Percentiles rank a stretch among this genome's conserved stretches.
Evolutionary conservation across 2,888 invertebrate species (phyloP).

Genomic region (Drosophila phalerata): DNA sequence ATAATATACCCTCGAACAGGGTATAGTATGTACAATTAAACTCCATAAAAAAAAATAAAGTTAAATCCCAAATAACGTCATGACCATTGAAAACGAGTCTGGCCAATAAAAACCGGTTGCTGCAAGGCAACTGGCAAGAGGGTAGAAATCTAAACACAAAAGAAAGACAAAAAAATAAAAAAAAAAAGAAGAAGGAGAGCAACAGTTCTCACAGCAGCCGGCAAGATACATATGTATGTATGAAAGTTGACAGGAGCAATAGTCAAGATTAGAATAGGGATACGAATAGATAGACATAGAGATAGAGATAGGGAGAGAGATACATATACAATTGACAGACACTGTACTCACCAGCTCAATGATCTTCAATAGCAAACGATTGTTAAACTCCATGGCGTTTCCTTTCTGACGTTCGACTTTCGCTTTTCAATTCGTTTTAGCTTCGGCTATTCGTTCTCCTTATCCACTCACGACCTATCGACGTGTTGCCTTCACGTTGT

Average conservation of each 20-base stretch:
- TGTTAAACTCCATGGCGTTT: slow-evolving; percentile 83
- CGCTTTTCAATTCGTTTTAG: slow-evolving; percentile 19
- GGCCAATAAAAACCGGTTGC: slow-evolving; percentile 45
- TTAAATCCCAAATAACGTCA: slow-evolving; percentile 42
- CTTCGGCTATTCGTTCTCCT: not conserved
- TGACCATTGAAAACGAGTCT: slow-evolving; percentile 45
- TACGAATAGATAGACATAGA: not conserved
- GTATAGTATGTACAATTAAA: not conserved
- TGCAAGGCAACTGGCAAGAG: slow-evolving; percentile 18
- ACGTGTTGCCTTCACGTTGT: slow-evolving; percentile 56
- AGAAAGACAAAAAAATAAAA: not conserved
- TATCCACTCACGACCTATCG: slow-evolving; percentile 19
- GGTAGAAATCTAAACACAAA: not conserved
- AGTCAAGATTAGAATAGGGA: not conserved
- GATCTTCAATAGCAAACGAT: slow-evolving; percentile 83
- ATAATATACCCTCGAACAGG: not conserved
- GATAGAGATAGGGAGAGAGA: not conserved
- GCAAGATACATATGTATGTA: not conserved
- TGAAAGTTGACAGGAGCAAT: not conserved
- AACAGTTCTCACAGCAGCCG: slow-evolving; percentile 17
- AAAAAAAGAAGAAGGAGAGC: not conserved
- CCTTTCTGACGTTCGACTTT: slow-evolving; percentile 23
- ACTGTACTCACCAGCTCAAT: slow-evolving; percentile 84
- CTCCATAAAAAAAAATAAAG: slow-evolving; percentile 1
- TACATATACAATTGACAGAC: slow-evolving; percentile 1